Evolutionary conservation across 1,140 invertebrate genomes (phyloP).

Genomic region (Papilio xuthus): DNA sequence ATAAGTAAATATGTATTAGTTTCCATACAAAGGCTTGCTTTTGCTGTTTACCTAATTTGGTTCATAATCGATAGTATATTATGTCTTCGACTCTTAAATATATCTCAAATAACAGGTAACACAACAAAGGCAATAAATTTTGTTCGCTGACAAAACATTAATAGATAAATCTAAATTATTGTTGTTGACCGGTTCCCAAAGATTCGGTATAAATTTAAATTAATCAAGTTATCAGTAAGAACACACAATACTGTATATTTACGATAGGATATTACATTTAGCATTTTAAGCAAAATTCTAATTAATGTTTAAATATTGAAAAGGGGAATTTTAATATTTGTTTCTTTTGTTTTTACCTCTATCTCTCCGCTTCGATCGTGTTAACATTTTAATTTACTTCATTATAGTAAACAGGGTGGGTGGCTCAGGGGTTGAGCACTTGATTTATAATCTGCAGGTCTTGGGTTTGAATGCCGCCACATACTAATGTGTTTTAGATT

Average conservation of each 20-base stretch:
- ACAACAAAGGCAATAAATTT: neutral
- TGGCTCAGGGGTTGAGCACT: no score
- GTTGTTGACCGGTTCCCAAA: neutral
- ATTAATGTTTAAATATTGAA: neutral
- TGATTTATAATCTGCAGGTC: no score
- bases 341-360: no score
- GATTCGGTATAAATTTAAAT: neutral
- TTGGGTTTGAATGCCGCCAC: no score
- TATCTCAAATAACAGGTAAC: neutral
- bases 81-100: neutral
- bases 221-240: constrained; percentile 1
- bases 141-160: neutral
- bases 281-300: neutral
- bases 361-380: no score
- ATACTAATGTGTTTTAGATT: no score
- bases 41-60: no score
- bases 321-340: no score
- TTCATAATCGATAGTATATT: no score
- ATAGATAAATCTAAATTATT: neutral
- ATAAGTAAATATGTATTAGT: neutral
- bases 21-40: neutral
- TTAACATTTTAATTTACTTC: no score
- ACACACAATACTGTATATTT: neutral
- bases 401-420: no score
- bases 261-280: neutral